Evolutionary conservation across 1,140 invertebrate genomes (phyloP), one percentile per base, ranked within the genome.

Genomic region (Pygmarrhopalites habei): DNA sequence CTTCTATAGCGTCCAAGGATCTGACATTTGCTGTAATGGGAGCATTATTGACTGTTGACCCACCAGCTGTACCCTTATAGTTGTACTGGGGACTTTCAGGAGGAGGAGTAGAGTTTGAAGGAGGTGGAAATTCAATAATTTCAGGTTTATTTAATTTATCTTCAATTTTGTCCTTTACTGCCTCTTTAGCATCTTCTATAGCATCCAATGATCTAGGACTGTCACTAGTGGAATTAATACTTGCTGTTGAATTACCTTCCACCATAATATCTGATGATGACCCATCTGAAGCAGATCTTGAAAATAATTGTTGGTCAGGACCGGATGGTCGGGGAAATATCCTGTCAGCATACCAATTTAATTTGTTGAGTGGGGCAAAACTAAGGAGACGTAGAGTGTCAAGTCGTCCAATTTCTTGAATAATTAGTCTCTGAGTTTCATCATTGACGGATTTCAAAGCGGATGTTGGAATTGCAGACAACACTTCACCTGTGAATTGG

Each of bases 381-480:
- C 28, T 65, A 21, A 68, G 59, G n/a, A 71, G 32, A 26, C 60
- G 57, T 17, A 64, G 46, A 29, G 52, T 52, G 12, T 66, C 57
- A 21, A 68, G n/a, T n/a, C 62, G 43, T 5, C 60, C 64, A 28
- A 71, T 68, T 58, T 66, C 69, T 43, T 64, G 35, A 10, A 71
- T 23, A 26, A 68, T 68, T 21, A 41, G 44, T 29, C 28, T 25
- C 25, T 52, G 25, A 1, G 59, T 55, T 12, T 60, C 43, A 0
- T 35, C 28, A 2, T 52, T 43, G 2, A 68, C 26, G 25, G 46
- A 28, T 10, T 53, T 35, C 25, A 71, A 25, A 17, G 58, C 66
- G 30, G 5, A 17, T n/a, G 43, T 56, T 25, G 66, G 69, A 28
- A 71, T 64, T 1, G 10, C 44, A 1, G 61, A 51, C n/a, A 71